Evolutionary conservation across 1,140 invertebrate species (phyloP).

Genomic region (Apis mellifera): DNA sequence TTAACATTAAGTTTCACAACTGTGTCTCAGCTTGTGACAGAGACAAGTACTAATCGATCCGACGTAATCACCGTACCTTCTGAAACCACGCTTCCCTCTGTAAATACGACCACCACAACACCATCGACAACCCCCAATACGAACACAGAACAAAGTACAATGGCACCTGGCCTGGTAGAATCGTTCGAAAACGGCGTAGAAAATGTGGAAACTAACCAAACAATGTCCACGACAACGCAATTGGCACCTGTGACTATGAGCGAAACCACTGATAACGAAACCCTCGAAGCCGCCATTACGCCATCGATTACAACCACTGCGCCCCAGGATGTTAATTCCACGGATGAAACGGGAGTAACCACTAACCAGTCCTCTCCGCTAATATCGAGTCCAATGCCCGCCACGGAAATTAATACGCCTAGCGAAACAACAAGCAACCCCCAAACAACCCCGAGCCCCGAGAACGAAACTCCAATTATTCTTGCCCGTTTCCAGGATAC

Average conservation of each 20-base stretch:
- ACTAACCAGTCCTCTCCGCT: constrained; percentile 44
- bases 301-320: constrained; percentile 20
- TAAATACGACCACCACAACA: constrained; percentile 18
- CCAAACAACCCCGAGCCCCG: constrained; percentile 53
- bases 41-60: constrained; percentile 8
- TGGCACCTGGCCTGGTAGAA: neutral
- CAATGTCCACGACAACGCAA: constrained; percentile 25
- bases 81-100: neutral
- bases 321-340: constrained; percentile 26
- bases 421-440: constrained; percentile 50
- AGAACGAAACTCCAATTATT: constrained; percentile 73
- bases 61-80: neutral
- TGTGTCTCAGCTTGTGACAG: constrained; percentile 15
- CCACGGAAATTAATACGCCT: constrained; percentile 21
- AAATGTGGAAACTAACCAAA: constrained; percentile 25
- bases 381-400: constrained; percentile 25
- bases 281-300: constrained; percentile 1
- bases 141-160: constrained; percentile 12
- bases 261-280: constrained; percentile 9
- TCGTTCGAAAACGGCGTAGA: neutral
- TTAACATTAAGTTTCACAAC: constrained; percentile 5
- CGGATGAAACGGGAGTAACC: constrained; percentile 25
- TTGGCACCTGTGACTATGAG: constrained; percentile 7
- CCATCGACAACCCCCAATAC: neutral
- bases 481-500: constrained; percentile 79